Base-by-base conservation (phyloP, 1,140 invertebrate genomes). In the Orchesella cincta region DNA sequence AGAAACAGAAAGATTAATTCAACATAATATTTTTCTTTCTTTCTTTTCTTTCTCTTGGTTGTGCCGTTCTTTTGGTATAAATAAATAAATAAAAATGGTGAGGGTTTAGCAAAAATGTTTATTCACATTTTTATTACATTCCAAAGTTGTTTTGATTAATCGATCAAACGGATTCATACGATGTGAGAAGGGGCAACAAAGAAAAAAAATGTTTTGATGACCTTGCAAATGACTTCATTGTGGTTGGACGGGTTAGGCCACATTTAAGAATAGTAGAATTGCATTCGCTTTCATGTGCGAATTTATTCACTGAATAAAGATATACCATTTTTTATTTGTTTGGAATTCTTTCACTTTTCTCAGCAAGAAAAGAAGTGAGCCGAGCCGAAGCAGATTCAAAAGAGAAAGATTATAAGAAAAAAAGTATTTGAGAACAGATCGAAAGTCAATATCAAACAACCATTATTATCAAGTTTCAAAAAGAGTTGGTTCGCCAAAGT, bases 121-220 rank as follows among this genome's bases (percentile, higher is more conserved):
- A 57, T 57, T 12, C 54, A 57, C n/a, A 57, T 26, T 57, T 57
- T 26, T 57, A 16, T n/a, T 57, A 23, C 54, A 57, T 57, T 57
- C 54, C 54, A 57, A n/a, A n/a, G 14, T 67, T 67, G 29, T 23
- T 67, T 29, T 67, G 62, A 67, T 67, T 29, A 67, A 67, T 67
- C 62, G 62, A 67, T 67, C 62, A 67, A 67, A 67, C 14, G 12
- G 62, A 67, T 29, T 29, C 5, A 5, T 20, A 46, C 8, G 20
- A 20, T 46, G 39, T 8, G 39, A 46, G 39, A 46, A 20, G 20
- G 8, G 39, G 39, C 39, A 46, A 20, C 20, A 46, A 57, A 57
- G 5, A 18, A 26, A 31, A n/a, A 18, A 12, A 33, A 31, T 67
- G 29, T 67, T 31, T 67, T 67, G 8, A 31, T 67, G 23, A 26